These are phyloP conservation scores for Epizoanthus rinbou DNA, from an alignment of 92 coral and sea anemone species.

Conservation along the genomic window DNA sequence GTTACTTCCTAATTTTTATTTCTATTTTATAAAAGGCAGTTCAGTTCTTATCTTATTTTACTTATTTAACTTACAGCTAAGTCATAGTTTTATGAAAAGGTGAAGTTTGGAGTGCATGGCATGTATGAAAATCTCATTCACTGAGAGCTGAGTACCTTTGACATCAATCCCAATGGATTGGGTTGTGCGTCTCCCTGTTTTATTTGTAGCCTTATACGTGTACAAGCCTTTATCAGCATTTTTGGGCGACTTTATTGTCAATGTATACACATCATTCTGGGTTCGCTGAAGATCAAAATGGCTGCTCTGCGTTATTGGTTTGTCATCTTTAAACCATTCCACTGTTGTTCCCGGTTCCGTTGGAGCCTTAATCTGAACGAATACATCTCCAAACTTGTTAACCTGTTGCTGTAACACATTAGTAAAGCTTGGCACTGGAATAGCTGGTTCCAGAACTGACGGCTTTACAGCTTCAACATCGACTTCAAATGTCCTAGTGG, in stretches of 20 bases:
- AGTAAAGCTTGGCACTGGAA: constrained; percentile 1
- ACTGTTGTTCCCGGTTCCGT: constrained; percentile 74
- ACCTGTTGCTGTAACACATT: constrained; percentile 9
- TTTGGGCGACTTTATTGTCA: constrained; percentile 67
- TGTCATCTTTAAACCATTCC: constrained; percentile 80
- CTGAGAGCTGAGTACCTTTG: constrained; percentile 37
- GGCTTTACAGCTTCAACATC: constrained; percentile 69
- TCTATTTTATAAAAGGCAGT: too few species aligned
- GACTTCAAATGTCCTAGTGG: constrained; percentile 77
- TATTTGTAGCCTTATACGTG: constrained; percentile 80
- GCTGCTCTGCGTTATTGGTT: constrained; percentile 58
- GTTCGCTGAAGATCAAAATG: constrained; percentile 65
- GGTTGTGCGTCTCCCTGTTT: constrained; percentile 60
- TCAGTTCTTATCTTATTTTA: too few species aligned
- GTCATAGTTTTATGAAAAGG: neutral
- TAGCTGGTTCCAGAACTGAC: neutral
- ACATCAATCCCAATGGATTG: constrained; percentile 36
- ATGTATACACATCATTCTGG: constrained; percentile 58
- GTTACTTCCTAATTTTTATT: too few species aligned
- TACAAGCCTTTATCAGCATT: constrained; percentile 77
- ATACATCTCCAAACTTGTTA: constrained; percentile 6
- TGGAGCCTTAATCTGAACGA: constrained; percentile 27
- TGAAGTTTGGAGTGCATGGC: neutral
- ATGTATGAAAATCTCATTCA: constrained; percentile 8
- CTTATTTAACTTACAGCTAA: neutral